These are phyloP conservation scores for Hofmannophila pseudospretella DNA, from an alignment of 2,888 invertebrate species.

Conservation along the genomic window DNA sequence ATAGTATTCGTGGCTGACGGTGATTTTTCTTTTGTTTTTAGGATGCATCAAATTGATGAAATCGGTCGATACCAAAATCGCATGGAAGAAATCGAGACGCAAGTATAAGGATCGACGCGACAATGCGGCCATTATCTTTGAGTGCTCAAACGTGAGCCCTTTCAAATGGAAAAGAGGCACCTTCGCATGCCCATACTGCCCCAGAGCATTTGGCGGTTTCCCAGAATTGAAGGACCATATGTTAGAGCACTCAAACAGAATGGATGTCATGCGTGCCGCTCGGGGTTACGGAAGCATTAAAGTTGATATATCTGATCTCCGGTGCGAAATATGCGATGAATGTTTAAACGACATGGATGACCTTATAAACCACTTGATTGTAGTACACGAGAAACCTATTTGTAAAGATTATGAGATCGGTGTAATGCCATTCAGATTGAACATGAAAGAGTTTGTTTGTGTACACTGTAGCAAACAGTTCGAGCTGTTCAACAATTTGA, in stretches of 20 bases:
- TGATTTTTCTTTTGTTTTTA: conserved; percentile 51
- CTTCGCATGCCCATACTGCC: conserved; percentile 56
- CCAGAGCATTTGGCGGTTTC: conserved; percentile 50
- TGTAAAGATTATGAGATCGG: conserved; percentile 41
- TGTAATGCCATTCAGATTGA: conserved; percentile 46
- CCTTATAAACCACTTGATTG: conserved; percentile 46
- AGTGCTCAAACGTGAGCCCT: conserved; percentile 59
- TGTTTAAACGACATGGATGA: conserved; percentile 33
- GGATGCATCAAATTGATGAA: conserved; percentile 43
- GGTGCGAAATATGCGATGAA: conserved; percentile 47
- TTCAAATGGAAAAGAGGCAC: conserved; percentile 60
- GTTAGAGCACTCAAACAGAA: conserved; percentile 39
- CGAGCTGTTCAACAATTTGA: conserved; percentile 51
- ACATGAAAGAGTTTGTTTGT: conserved; percentile 37
- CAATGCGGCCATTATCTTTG: conserved; percentile 59
- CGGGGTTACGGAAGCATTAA: conserved; percentile 42
- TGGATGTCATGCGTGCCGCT: conserved; percentile 41
- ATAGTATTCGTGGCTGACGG: conserved; percentile 22
- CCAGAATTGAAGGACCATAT: conserved; percentile 40
- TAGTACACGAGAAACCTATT: conserved; percentile 44
- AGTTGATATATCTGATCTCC: conserved; percentile 50
- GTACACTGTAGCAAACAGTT: conserved; percentile 46
- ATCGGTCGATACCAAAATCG: conserved; percentile 25
- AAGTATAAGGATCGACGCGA: conserved; percentile 63
- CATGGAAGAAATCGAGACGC: conserved; percentile 37